Percentiles rank a stretch among this genome's conserved stretches.
These are phyloP conservation scores for Lacanobia wlatinum DNA, from an alignment of 2,888 invertebrate genomes.

Conservation along the genomic window DNA sequence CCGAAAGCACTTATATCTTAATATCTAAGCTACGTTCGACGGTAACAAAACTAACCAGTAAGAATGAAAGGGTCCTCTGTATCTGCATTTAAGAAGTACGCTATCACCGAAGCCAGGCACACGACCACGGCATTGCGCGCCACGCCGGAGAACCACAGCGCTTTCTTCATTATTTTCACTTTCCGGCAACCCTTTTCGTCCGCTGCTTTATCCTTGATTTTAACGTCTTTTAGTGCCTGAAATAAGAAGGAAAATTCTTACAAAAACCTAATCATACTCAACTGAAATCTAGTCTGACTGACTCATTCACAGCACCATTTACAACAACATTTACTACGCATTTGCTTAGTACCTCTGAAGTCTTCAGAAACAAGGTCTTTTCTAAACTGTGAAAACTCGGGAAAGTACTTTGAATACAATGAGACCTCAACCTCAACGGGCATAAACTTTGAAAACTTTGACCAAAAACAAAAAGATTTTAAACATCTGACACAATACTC, in stretches of 20 bases:
- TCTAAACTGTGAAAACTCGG: slow-evolving; percentile 1
- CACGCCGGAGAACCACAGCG: slow-evolving; percentile 92
- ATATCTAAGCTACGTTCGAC: neutral
- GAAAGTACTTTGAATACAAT: slow-evolving; percentile 25
- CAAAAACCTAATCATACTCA: neutral
- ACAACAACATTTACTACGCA: slow-evolving; percentile 2
- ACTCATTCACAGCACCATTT: neutral
- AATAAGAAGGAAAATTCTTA: slow-evolving; percentile 36
- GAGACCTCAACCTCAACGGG: slow-evolving; percentile 4
- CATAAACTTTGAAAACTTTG: slow-evolving; percentile 20
- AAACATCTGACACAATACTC: slow-evolving; percentile 18
- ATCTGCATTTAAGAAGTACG: slow-evolving; percentile 88
- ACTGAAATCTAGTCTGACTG: too few relatives aligned
- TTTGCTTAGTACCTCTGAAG: neutral
- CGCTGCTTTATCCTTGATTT: slow-evolving; percentile 74
- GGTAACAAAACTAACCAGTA: slow-evolving; percentile 88
- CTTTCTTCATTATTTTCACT: slow-evolving; percentile 80
- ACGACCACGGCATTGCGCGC: slow-evolving; percentile 94
- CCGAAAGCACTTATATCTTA: neutral
- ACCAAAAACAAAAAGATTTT: slow-evolving; percentile 24
- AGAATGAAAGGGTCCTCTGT: slow-evolving; percentile 89
- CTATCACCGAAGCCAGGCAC: slow-evolving; percentile 90
- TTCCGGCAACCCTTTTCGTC: slow-evolving; percentile 78
- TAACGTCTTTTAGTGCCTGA: slow-evolving; percentile 91
- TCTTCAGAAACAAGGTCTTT: slow-evolving; percentile 1